phyloP scores from a whole-genome alignment of 1,140 invertebrate genomes.

The Rhizoglyphus robini region DNA sequence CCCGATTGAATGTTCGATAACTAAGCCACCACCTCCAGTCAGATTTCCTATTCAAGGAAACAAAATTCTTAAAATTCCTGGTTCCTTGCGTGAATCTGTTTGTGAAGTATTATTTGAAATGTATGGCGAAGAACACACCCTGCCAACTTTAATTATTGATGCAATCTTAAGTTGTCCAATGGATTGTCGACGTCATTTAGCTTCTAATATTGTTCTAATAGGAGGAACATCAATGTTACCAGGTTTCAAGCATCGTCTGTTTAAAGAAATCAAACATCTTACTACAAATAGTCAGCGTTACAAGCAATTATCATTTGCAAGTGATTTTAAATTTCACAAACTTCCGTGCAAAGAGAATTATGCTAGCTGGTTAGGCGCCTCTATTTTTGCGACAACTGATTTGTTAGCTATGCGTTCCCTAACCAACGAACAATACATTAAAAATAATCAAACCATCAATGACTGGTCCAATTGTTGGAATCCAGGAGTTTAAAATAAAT shows the following conservation, averaged over 20 bases:
- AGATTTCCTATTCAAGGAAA: conserved; percentile 55
- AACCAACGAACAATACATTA: conserved; percentile 56
- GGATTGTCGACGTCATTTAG: conserved; percentile 53
- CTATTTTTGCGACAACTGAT: conserved; percentile 69
- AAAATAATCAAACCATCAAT: conserved; percentile 43
- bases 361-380: conserved; percentile 67
- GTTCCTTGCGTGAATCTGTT: conserved; percentile 55
- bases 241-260: conserved; percentile 59
- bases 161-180: conserved; percentile 60
- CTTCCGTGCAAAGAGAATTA: conserved; percentile 68
- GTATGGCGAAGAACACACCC: conserved; percentile 63
- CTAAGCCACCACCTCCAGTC: conserved; percentile 38
- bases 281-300: conserved; percentile 47
- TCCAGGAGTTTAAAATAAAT: background rate
- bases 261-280: conserved; percentile 53
- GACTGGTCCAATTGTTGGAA: conserved; percentile 54
- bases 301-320: conserved; percentile 45
- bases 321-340: conserved; percentile 59
- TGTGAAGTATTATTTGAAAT: conserved; percentile 70
- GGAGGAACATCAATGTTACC: conserved; percentile 67
- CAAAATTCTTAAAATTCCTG: conserved; percentile 47
- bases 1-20: background rate
- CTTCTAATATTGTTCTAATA: conserved; percentile 65
- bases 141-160: conserved; percentile 70
- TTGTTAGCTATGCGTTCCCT: conserved; percentile 53